phyloP scores from a whole-genome alignment of 1,140 invertebrate species.

The Homarus americanus region DNA sequence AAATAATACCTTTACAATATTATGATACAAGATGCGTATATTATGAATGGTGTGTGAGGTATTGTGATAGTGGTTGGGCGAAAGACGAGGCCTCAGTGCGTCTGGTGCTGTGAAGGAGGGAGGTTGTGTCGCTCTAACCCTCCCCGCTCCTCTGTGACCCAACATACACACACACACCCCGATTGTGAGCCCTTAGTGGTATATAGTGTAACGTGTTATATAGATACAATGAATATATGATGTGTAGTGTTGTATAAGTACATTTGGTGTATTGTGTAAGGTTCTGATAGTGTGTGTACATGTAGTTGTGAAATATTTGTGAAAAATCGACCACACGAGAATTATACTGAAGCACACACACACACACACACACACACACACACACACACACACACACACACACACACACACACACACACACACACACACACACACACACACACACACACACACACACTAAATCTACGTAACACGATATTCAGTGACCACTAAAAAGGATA shows the following conservation, averaged over 20 bases:
- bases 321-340: not conserved
- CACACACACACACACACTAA: constrained; percentile 11
- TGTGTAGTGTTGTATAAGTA: not conserved
- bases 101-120: too few relatives aligned
- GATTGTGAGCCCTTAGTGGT: not conserved
- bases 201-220: not conserved
- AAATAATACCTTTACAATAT: too few relatives aligned
- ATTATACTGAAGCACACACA: not conserved
- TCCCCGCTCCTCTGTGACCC: too few relatives aligned
- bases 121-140: too few relatives aligned
- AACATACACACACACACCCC: not conserved
- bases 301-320: not conserved
- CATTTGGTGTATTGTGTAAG: not conserved
- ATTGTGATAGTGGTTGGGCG: too few relatives aligned
- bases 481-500: too few relatives aligned
- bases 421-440: constrained; percentile 33
- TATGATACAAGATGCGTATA: too few relatives aligned
- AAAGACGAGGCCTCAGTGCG: too few relatives aligned
- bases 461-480: too few relatives aligned
- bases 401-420: not conserved
- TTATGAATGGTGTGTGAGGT: too few relatives aligned
- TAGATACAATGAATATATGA: not conserved
- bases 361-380: constrained; percentile 7
- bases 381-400: not conserved
- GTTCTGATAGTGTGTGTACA: too few relatives aligned